Base-by-base conservation (phyloP, 2,888 invertebrate genomes). In the Pseudococcus jackbeardsleyi region DNA sequence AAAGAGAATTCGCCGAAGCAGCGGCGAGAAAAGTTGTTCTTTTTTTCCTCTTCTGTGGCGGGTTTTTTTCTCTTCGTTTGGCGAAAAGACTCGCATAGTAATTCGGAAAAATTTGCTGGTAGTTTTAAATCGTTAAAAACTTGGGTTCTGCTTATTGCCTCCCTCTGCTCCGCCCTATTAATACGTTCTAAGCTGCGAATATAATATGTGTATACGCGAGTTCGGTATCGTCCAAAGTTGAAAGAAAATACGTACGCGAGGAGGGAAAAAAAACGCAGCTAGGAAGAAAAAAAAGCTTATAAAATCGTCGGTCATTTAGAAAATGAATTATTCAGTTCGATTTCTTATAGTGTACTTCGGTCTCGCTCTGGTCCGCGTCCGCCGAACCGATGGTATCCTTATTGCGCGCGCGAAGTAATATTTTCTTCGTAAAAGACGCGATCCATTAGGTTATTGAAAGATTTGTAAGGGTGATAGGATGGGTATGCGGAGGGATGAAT, bases 381-480 rank as follows among this genome's bases (percentile, higher is more conserved):
- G 26, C 15, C 59, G 50, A 15, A 5, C 17, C 12, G 50, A 15
- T 15, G 5, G 59, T 59, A 59, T 59, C 59, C 11, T 72, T 72
- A 1, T 22, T 33, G 68, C 68, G 68, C 68, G 68, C 68, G 68
- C 68, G 26, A 72, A 72, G 68, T 26, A 72, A 72, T 72, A 72
- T 72, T 72, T 72, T 72, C 33, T 72, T 72, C 68, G 68, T 72
- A 33, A 72, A 72, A 72, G 68, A 72, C 68, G 42, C 79, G 42
- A 79, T 79, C 79, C 79, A 79, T 79, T 79, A 79, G 79, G 79
- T 79, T 79, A 79, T 79, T 79, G 79, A 79, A 79, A 79, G 79
- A 79, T 79, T 72, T 72, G 68, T 72, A 72, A 72, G 33, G 68
- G 68, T 5, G 33, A 72, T 33, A 59, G 6, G 19, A 15, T 26